Conservation (phyloP, 2,113 vertebrate species). For the Anser cygnoides region DNA sequence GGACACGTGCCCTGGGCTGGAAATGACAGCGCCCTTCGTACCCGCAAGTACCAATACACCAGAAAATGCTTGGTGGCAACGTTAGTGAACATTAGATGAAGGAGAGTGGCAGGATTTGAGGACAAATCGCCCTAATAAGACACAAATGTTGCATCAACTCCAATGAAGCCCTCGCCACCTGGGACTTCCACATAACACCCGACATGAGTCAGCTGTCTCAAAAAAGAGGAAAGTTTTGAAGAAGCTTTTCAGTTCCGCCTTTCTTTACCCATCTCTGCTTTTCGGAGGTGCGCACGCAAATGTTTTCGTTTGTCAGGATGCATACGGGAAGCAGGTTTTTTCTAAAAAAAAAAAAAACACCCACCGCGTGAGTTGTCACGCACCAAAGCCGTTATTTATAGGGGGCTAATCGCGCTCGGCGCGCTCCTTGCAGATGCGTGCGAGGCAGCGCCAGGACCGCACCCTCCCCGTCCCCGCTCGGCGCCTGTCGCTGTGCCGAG, state of each 20-base stretch:
- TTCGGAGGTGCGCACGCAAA: background rate
- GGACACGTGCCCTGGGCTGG: background rate
- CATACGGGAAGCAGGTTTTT: background rate
- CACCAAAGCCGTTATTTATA: background rate
- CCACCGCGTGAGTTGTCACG: background rate
- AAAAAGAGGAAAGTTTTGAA: background rate
- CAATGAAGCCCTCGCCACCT: background rate
- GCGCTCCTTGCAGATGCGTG: no score
- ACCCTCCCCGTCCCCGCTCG: no score
- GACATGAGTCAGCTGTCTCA: background rate
- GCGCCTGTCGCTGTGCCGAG: no score
- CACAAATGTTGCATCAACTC: background rate
- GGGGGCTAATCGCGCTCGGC: background rate
- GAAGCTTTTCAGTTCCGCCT: background rate
- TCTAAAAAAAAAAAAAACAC: background rate
- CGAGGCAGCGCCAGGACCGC: fast-evolving
- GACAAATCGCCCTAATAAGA: background rate
- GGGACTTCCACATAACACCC: background rate
- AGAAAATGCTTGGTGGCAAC: background rate
- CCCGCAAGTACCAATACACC: background rate
- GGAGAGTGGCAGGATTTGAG: background rate
- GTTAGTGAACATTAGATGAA: background rate
- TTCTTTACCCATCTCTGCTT: background rate
- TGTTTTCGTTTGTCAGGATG: background rate
- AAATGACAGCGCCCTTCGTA: background rate